Conservation (phyloP, 2,797 vertebrate genomes). For the Rhinogobio ventralis region DNA sequence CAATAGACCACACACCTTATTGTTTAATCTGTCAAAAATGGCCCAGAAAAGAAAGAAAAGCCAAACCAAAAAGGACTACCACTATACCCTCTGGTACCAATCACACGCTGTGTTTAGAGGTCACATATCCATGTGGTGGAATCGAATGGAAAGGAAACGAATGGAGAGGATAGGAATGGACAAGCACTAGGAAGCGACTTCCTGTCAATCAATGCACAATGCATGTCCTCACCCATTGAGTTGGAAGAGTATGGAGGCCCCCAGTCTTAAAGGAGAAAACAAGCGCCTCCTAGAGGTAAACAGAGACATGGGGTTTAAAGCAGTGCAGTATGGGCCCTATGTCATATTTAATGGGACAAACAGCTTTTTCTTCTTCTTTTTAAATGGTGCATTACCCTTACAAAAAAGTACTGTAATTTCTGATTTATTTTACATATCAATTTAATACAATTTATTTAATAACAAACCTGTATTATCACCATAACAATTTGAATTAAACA, state of each 20-base stretch:
- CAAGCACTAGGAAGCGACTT: slow-evolving; percentile 40
- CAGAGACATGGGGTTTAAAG: slow-evolving; percentile 78
- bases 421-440: neutral
- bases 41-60: neutral
- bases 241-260: slow-evolving; percentile 82
- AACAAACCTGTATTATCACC: neutral
- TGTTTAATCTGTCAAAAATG: neutral
- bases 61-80: neutral
- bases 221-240: slow-evolving; percentile 82
- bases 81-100: neutral
- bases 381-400: slow-evolving; percentile 23
- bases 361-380: neutral
- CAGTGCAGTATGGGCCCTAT: slow-evolving; percentile 35
- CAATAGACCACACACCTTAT: neutral
- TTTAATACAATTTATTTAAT: neutral
- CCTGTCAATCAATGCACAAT: slow-evolving; percentile 69
- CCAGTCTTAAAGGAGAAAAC: slow-evolving; percentile 84
- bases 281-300: slow-evolving; percentile 85
- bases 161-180: slow-evolving; percentile 43
- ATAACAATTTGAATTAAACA: neutral
- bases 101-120: neutral
- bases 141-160: slow-evolving; percentile 31
- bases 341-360: slow-evolving; percentile 12
- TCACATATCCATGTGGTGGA: neutral
- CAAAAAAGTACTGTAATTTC: neutral